Evolutionary conservation across 1,140 invertebrate genomes (phyloP).

Genomic region (Chironomus striatipennis): DNA sequence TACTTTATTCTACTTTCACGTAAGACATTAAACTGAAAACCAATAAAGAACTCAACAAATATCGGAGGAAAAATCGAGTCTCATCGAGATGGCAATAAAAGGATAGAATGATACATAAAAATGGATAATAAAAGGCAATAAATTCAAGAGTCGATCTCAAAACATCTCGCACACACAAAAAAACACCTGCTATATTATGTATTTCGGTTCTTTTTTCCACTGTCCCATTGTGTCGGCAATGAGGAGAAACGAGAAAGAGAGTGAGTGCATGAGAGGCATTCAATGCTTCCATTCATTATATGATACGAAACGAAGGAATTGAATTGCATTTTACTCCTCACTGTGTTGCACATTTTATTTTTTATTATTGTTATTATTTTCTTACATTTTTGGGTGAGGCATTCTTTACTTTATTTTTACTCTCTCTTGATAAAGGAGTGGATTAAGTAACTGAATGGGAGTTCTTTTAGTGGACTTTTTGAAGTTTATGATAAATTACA

Average conservation of each 20-base stretch:
- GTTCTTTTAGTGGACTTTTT: no score
- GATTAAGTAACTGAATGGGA: no score
- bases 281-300: not conserved
- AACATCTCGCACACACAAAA: slow-evolving; percentile 1
- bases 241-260: no score
- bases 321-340: not conserved
- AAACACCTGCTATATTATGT: slow-evolving; percentile 11
- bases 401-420: not conserved
- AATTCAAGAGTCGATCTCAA: slow-evolving; percentile 20
- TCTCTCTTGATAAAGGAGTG: not conserved
- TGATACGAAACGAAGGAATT: not conserved
- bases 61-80: not conserved
- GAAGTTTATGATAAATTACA: no score
- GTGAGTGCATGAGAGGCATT: not conserved
- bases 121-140: slow-evolving; percentile 16
- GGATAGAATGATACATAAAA: slow-evolving; percentile 19
- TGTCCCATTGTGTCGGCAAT: not conserved
- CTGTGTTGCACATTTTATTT: not conserved
- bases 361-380: slow-evolving; percentile 14
- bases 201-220: not conserved
- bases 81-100: slow-evolving; percentile 10
- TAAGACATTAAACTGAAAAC: not conserved
- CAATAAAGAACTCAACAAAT: slow-evolving; percentile 22
- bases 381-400: not conserved
- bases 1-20: no score